Percentiles rank a stretch among this genome's conserved stretches.
phyloP scores from a whole-genome alignment of 2,797 vertebrate genomes.

The Chaenodraco wilsoni region DNA sequence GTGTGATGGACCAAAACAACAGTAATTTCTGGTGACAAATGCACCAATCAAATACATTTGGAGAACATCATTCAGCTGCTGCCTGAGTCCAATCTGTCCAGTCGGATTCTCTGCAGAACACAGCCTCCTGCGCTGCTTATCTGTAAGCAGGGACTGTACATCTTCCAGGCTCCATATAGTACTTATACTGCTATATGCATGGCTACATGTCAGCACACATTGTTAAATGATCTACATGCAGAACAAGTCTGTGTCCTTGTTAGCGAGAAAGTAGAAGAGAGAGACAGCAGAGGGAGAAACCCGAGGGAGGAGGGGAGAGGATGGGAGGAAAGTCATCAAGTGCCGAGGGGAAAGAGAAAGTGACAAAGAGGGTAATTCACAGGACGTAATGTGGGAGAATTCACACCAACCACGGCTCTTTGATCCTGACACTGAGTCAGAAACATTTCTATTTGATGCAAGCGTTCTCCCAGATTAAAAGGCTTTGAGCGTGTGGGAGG shows the following conservation, averaged over 20 bases:
- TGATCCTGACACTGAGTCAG: slow-evolving; percentile 15
- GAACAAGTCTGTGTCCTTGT: slow-evolving; percentile 10
- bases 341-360: slow-evolving; percentile 13
- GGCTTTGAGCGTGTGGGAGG: slow-evolving; percentile 8
- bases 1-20: slow-evolving; percentile 9
- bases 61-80: slow-evolving; percentile 12
- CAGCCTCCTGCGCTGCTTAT: neutral
- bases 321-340: slow-evolving; percentile 17
- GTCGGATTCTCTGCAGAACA: slow-evolving; percentile 9
- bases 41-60: slow-evolving; percentile 20
- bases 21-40: neutral
- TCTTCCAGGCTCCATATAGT: neutral
- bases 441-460: slow-evolving; percentile 12
- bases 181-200: neutral
- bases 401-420: slow-evolving; percentile 3
- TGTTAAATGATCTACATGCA: neutral
- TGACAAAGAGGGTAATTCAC: slow-evolving; percentile 32
- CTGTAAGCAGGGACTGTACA: neutral
- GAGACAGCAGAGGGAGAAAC: slow-evolving; percentile 17
- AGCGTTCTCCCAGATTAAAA: slow-evolving; percentile 40
- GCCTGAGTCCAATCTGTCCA: neutral
- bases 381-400: slow-evolving; percentile 3
- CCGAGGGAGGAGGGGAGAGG: neutral
- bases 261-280: neutral
- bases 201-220: slow-evolving; percentile 5